Evolutionary conservation across 1,140 invertebrate species (phyloP).

Genomic region (Elymnias hypermnestra): DNA sequence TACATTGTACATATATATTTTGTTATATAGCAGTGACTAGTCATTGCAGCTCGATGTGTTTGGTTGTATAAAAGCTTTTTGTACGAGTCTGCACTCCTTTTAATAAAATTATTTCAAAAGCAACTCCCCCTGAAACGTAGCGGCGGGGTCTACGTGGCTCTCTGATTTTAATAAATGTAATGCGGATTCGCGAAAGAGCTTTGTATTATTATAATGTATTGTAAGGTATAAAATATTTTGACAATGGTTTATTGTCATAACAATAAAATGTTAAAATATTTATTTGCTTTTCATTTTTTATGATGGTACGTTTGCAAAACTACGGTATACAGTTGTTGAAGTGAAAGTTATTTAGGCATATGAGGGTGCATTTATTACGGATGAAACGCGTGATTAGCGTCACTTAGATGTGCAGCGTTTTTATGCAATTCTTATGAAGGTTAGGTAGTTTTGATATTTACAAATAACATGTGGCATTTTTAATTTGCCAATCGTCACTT

Average conservation of each 20-base stretch:
- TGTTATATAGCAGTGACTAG: slow-evolving; percentile 47
- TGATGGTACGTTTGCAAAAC: no score
- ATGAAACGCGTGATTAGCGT: no score
- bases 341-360: no score
- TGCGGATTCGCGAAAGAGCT: slow-evolving; percentile 8
- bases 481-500: no score
- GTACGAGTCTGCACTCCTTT: slow-evolving; percentile 8
- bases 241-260: slow-evolving; percentile 12
- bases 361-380: no score
- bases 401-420: no score
- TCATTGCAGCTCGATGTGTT: slow-evolving; percentile 32
- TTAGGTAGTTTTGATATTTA: no score
- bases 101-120: slow-evolving; percentile 6
- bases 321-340: no score
- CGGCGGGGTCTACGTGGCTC: not conserved
- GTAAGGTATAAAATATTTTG: slow-evolving; percentile 10
- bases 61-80: slow-evolving; percentile 20
- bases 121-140: not conserved
- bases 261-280: slow-evolving; percentile 9
- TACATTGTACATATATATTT: slow-evolving; percentile 35
- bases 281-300: slow-evolving; percentile 1
- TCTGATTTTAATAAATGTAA: slow-evolving; percentile 5
- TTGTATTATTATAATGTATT: slow-evolving; percentile 16
- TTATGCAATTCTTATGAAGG: no score
- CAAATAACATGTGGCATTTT: no score